These are phyloP conservation scores for Phoxinus phoxinus DNA, from an alignment of 2,113 vertebrate genomes.

Conservation along the genomic window DNA sequence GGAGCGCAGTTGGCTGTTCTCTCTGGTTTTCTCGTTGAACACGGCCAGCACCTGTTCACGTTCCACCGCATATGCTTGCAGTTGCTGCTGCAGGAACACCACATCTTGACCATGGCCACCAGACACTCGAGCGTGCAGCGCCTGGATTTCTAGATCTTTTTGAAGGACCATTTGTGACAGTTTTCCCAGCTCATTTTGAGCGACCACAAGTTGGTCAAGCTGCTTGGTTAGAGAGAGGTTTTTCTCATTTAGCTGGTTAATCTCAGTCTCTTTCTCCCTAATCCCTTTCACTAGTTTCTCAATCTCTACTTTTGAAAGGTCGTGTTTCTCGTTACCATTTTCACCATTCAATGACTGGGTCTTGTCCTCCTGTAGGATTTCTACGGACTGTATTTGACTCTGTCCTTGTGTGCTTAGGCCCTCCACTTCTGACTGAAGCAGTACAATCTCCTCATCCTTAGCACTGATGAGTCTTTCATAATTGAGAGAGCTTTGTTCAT, in stretches of 20 bases:
- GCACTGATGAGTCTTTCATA: constrained; percentile 84
- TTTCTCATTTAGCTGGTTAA: constrained; percentile 92
- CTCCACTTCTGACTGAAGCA: constrained; percentile 82
- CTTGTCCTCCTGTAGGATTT: constrained; percentile 90
- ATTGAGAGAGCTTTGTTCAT: constrained; percentile 83
- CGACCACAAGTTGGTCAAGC: constrained; percentile 86
- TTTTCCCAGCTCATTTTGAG: constrained; percentile 89
- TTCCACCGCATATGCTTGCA: constrained; percentile 88
- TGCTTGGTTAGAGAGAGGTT: constrained; percentile 87
- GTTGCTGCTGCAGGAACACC: constrained; percentile 88
- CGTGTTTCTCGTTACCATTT: constrained; percentile 94
- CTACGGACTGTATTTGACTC: constrained; percentile 73
- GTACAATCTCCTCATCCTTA: constrained; percentile 87
- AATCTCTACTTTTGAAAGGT: constrained; percentile 93
- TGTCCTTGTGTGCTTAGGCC: constrained; percentile 77
- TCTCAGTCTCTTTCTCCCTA: constrained; percentile 93
- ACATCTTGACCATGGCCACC: constrained; percentile 83
- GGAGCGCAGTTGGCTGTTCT: constrained; percentile 91
- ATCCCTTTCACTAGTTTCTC: constrained; percentile 89
- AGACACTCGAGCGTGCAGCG: constrained; percentile 86
- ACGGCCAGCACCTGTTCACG: constrained; percentile 90
- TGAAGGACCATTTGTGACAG: constrained; percentile 90
- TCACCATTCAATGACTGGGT: constrained; percentile 86
- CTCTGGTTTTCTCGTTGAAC: constrained; percentile 92
- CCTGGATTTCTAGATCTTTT: constrained; percentile 93